These are phyloP conservation scores for Hydrocynus forskahlii DNA, from an alignment of 2,797 vertebrate genomes.

Conservation along the genomic window DNA sequence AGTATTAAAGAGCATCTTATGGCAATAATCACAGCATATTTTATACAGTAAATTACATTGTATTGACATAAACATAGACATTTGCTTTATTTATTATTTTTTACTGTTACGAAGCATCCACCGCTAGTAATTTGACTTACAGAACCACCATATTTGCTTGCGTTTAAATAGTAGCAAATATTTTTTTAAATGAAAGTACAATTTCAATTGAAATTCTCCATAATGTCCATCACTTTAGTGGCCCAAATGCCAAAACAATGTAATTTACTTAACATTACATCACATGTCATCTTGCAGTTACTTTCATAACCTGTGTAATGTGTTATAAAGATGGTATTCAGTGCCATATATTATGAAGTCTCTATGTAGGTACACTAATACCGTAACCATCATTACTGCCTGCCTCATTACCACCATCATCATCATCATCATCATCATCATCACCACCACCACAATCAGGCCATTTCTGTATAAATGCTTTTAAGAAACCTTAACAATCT, in stretches of 20 bases:
- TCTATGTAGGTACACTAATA: neutral
- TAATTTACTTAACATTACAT: neutral
- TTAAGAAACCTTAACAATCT: slow-evolving; percentile 21
- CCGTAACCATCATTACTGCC: neutral
- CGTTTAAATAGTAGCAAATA: neutral
- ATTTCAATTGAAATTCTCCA: too few species aligned
- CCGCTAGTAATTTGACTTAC: neutral
- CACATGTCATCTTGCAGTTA: neutral
- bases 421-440: slow-evolving; percentile 49
- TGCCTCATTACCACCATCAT: slow-evolving; percentile 46
- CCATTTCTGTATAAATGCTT: slow-evolving; percentile 36
- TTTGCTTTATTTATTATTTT: neutral
- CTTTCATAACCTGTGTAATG: neutral
- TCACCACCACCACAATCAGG: slow-evolving; percentile 58
- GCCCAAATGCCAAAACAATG: too few species aligned
- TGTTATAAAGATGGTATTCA: neutral
- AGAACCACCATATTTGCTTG: neutral
- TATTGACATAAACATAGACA: neutral
- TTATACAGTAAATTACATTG: neutral
- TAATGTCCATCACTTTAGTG: neutral
- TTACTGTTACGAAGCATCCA: neutral
- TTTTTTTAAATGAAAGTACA: too few species aligned
- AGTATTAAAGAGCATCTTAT: neutral
- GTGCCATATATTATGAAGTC: neutral
- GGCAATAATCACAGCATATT: neutral